Percentiles rank a stretch among this genome's conserved stretches.
These are phyloP conservation scores for Anthoscopus minutus DNA, from an alignment of 2,113 vertebrate genomes.

Conservation along the genomic window DNA sequence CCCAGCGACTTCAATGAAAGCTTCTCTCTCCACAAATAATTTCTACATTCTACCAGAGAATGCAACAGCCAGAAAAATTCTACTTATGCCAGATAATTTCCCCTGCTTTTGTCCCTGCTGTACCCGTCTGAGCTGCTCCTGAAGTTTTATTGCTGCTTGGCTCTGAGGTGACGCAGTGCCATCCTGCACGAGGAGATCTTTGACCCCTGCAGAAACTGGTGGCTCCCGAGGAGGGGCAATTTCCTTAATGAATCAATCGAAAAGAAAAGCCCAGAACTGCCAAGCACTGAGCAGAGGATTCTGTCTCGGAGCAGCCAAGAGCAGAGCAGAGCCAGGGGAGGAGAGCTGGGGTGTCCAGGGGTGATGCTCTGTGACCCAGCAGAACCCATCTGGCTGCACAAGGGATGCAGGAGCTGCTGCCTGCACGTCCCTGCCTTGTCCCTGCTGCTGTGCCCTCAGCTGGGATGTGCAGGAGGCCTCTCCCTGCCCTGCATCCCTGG, in stretches of 20 bases:
- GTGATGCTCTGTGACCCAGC: slow-evolving; percentile 46
- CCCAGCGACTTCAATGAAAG: accelerated
- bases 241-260: background rate
- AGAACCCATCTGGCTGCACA: background rate
- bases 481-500: slow-evolving; percentile 13
- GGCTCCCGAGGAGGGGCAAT: background rate
- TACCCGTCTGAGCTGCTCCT: background rate
- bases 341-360: slow-evolving; percentile 49
- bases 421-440: slow-evolving; percentile 38
- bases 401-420: background rate
- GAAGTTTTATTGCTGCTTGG: background rate
- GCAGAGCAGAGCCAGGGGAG: background rate
- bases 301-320: background rate
- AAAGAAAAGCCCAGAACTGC: background rate
- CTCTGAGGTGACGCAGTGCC: background rate
- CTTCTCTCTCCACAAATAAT: background rate
- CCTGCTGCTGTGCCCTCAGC: slow-evolving; percentile 54
- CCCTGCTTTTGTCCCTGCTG: background rate
- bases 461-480: slow-evolving; percentile 43
- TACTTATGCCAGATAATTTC: background rate
- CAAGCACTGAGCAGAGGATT: background rate
- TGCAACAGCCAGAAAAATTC: background rate
- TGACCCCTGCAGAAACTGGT: background rate
- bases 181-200: background rate
- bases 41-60: background rate